Evolutionary conservation across 2,113 vertebrate genomes (phyloP), one percentile per base, ranked within the genome.

Genomic region (Cochlearius cochlearius): DNA sequence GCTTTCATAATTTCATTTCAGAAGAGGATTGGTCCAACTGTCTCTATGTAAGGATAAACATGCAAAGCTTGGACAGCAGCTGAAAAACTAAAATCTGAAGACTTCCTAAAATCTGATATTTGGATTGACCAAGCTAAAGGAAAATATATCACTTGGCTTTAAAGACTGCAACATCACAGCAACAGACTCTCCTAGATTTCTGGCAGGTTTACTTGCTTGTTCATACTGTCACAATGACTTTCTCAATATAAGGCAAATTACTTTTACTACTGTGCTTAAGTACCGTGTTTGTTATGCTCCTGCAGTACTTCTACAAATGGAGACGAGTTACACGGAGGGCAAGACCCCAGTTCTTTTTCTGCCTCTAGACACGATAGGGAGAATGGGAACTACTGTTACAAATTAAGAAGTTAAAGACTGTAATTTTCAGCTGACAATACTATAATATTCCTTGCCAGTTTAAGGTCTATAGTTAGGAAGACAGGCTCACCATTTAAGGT

Each of bases 1-100:
- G 71, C 96, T 97, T 96, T 96, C 87, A 96, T 77, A 88, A 71
- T 96, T 98, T 97, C 69, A 96, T 97, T 97, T 97, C 66, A 88
- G 96, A 96, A 93, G 81, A 43, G 86, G 60, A 90, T 95, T 89
- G 69, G 49, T 95, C 86, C 80, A 93, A 13, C 55, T 95, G 92
- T 93, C 96, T 96, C 93, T 97, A 67, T 92, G 74, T 92, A 95
- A 97, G 83, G 88, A 95, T 58, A 97, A 96, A 97, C 75, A 94
- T 66, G 69, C 58, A 90, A 88, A 96, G 39, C 86, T 93, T 96
- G 90, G 94, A 80, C 58, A 97, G 93, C 82, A 69, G 83, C 71
- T 72, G 76, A 91, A 95, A 98, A 97, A 77, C 71, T 74, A 86
- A 96, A 93, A 95, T 80, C 74, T 50, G 38, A 97, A 95, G 53